Conservation (phyloP, 1,140 invertebrate species). For the Manduca sexta region DNA sequence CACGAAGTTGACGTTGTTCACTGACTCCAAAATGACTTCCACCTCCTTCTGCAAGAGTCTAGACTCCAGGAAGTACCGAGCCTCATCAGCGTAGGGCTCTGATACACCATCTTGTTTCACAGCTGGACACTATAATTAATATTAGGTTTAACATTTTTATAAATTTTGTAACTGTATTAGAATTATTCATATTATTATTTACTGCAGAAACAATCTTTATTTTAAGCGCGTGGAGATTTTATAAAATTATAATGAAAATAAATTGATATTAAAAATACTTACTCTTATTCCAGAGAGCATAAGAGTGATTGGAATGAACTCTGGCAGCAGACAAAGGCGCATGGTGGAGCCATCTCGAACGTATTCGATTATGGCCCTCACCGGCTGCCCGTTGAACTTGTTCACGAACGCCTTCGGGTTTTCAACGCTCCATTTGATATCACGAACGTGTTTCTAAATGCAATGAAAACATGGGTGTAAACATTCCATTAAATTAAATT, state of each 20-base stretch:
- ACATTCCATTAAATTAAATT: no score
- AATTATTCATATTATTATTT: no score
- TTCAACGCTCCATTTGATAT: constrained; percentile 89
- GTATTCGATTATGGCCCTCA: constrained; percentile 91
- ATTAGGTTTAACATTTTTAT: neutral
- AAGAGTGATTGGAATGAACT: constrained; percentile 90
- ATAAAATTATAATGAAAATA: no score
- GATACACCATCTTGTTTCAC: constrained; percentile 61
- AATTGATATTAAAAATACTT: constrained; percentile 43
- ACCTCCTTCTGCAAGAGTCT: constrained; percentile 95
- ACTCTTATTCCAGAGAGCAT: constrained; percentile 95
- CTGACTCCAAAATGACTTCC: constrained; percentile 92
- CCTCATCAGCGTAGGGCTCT: constrained; percentile 72
- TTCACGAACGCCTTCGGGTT: constrained; percentile 80
- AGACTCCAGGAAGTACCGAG: constrained; percentile 91
- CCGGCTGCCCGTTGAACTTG: constrained; percentile 56
- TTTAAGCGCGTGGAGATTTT: no score
- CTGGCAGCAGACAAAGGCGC: constrained; percentile 89
- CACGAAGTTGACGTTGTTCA: constrained; percentile 94
- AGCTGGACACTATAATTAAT: constrained; percentile 38
- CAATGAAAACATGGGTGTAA: neutral
- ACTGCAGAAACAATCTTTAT: no score
- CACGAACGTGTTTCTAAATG: constrained; percentile 80
- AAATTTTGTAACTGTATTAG: no score
- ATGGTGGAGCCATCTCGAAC: constrained; percentile 97